Base-by-base conservation (phyloP, 2,888 invertebrate species). In the Geophilus truncorum region DNA sequence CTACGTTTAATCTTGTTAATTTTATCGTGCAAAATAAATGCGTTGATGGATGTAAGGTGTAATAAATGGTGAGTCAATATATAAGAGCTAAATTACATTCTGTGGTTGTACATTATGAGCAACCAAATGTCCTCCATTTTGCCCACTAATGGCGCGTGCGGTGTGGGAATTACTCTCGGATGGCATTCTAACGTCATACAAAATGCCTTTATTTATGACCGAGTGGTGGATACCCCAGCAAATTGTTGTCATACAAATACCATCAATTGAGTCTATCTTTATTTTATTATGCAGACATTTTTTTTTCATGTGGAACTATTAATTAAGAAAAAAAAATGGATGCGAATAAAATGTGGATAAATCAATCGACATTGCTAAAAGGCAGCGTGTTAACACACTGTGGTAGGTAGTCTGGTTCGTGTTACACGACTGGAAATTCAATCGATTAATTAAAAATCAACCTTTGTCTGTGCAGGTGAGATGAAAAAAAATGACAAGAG, bases 171-270 rank as follows among this genome's bases (percentile, higher is more conserved):
- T 62, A 62, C 57, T 62, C 57, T 40, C 40, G 40, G 40, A 40
- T 40, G 40, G 40, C 57, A 62, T 62, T 23, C 40, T 40, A 62
- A 18, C 57, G 21, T 62, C 57, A 62, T 62, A 18, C 57, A 62
- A 62, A 62, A 62, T 62, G 57, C 57, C 57, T 62, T 62, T 62
- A 62, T 62, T 62, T 62, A 62, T 62, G 57, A 62, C 57, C 57
- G 6, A 62, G 21, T 62, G 57, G 57, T 62, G 23, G 21, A 62
- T 62, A 23, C 18, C 57, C 57, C 57, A 62, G 21, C 57, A 40
- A 40, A 40, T 40, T 40, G 40, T 40, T 40, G 40, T 40, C 40
- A 18, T 23, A 62, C 57, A 62, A 62, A 62, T 23, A 62, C 57
- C 57, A 18, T 23, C 18, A 62, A 62, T 62, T 62, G 40, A 40